Percentiles rank a stretch among this genome's conserved stretches.
phyloP scores from a whole-genome alignment of 2,113 vertebrate genomes.

The Tonatia bakeri region DNA sequence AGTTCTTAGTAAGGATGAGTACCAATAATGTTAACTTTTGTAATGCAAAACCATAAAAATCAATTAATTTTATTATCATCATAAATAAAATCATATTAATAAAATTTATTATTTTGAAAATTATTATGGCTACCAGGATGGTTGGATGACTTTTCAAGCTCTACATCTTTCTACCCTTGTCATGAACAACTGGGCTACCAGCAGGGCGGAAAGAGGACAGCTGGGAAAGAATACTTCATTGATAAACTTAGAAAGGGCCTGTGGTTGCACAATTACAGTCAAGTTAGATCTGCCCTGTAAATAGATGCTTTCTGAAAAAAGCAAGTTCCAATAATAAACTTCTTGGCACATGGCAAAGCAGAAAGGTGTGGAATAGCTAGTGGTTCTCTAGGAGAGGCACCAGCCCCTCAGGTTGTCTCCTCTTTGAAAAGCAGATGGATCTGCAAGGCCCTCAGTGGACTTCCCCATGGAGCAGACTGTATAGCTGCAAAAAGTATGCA shows the following conservation, averaged over 20 bases:
- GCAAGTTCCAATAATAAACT: slow-evolving; percentile 11
- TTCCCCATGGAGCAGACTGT: neutral
- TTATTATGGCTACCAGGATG: neutral
- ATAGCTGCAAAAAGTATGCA: neutral
- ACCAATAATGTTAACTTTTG: slow-evolving; percentile 62
- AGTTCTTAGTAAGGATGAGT: neutral
- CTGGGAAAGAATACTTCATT: neutral
- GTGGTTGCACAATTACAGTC: neutral
- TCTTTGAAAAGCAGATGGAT: slow-evolving; percentile 14
- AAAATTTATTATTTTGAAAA: slow-evolving; percentile 25
- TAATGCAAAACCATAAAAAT: slow-evolving; percentile 45
- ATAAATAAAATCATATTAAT: slow-evolving; percentile 55
- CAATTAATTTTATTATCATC: slow-evolving; percentile 58
- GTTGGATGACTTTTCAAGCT: neutral
- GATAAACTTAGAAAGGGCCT: neutral
- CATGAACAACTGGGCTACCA: neutral
- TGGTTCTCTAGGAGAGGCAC: neutral
- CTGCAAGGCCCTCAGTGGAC: neutral
- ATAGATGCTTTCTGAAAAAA: slow-evolving; percentile 34
- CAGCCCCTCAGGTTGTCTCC: neutral
- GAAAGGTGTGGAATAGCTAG: neutral
- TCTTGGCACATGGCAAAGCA: neutral
- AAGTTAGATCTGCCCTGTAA: neutral
- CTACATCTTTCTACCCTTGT: neutral
- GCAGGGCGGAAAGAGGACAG: neutral